Base-by-base conservation (phyloP, 2,113 vertebrate genomes). In the Ardeotis arabs region DNA sequence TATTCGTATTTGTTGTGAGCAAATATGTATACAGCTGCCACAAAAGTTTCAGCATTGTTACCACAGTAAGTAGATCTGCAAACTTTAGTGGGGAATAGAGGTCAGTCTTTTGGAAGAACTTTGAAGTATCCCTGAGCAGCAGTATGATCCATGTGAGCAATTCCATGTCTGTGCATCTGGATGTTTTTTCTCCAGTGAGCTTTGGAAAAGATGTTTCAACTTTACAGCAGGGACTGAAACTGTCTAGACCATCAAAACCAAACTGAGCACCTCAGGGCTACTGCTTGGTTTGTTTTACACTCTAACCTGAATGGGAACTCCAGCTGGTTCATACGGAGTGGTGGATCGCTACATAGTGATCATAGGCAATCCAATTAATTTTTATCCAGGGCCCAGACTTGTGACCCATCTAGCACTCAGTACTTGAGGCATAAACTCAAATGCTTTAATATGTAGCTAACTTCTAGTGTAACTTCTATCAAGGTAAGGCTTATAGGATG, bases 291-390 rank as follows among this genome's bases (percentile, higher is more conserved):
- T 90, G 45, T 59, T 84, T 29, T 39, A 33, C 17, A 15, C 27
- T 47, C 29, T 47, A 6, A 58, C 45, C 52, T 29, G 44, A 84
- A 41, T 19, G 28, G 64, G 23, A 82, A 22, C 59, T 81, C 9
- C 28, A 17, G 8, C 19, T 20, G 66, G 17, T 70, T 47, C 14
- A 23, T 37, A 45, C 9, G 33, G 12, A 9, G 41, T 35, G 37
- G 50, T 72, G 7, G 22, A 27, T 49, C 15, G 6, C 31, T 35
- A 37, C 12, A 2, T 0, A 47, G n/a, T 7, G 55, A 4, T n/a
- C 59, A 41, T 0, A 39, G 23, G 14, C 39, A 52, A 41, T 53
- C 49, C 62, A 1, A 66, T 6, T 25, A 33, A 37, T 31, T 22
- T 47, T 80, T 64, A 17, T 66, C 0, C 0, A 84, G 67, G 35